Conservation (phyloP, 2,113 vertebrate species). For the Platichthys flesus region DNA sequence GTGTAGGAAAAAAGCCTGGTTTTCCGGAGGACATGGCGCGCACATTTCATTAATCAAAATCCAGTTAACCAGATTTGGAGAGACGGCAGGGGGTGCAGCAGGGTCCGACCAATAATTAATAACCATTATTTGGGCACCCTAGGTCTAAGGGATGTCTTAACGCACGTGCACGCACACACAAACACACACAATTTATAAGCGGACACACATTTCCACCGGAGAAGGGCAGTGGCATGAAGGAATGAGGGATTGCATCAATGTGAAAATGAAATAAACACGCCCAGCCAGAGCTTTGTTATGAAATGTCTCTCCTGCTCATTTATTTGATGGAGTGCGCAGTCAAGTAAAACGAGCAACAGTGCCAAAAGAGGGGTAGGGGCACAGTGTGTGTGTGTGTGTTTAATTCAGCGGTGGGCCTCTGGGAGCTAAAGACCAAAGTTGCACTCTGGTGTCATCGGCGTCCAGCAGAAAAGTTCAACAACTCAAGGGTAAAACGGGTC, state of each 20-base stretch:
- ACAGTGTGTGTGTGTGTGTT: background rate
- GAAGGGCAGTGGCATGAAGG: background rate
- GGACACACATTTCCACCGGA: constrained; percentile 28
- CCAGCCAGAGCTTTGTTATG: constrained; percentile 71
- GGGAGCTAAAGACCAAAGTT: constrained; percentile 45
- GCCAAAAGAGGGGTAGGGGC: constrained; percentile 34
- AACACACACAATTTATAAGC: constrained; percentile 5
- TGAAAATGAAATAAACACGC: constrained; percentile 73
- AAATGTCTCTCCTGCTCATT: constrained; percentile 72
- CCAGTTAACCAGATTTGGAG: constrained; percentile 73
- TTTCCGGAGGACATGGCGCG: constrained; percentile 54
- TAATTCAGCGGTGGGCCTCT: background rate
- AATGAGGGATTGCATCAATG: constrained; percentile 47
- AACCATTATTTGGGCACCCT: constrained; percentile 67
- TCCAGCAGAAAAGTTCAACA: constrained; percentile 52
- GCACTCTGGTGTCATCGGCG: constrained; percentile 37
- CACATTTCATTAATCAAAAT: constrained; percentile 78
- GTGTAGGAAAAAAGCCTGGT: constrained; percentile 13
- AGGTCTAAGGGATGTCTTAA: constrained; percentile 25
- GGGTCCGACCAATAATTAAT: constrained; percentile 71
- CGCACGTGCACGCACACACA: background rate
- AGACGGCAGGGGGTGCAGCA: constrained; percentile 43
- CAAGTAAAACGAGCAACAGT: constrained; percentile 54
- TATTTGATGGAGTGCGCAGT: constrained; percentile 73
- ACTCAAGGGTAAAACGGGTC: constrained; percentile 53